A percentile compares a stretch with the other conserved stretches of the same genome.
phyloP scores from a whole-genome alignment of 2,797 vertebrate genomes.

The Lithobates pipiens region DNA sequence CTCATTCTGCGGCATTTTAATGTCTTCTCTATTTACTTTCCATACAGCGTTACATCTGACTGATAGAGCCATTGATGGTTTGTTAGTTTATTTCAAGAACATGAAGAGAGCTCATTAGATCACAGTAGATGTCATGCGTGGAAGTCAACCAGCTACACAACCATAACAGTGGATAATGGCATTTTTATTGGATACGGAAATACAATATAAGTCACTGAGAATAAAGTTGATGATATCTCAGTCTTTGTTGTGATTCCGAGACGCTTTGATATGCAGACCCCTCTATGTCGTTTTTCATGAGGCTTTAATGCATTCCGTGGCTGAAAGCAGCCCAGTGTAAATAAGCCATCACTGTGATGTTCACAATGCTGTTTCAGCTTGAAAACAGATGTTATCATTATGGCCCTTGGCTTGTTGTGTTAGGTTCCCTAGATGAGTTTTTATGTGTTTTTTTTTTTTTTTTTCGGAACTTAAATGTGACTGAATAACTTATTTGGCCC shows the following conservation, averaged over 20 bases:
- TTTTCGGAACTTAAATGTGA: not conserved
- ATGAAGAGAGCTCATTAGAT: slow-evolving; percentile 26
- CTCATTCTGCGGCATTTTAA: not conserved
- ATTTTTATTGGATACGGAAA: slow-evolving; percentile 14
- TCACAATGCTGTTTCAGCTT: slow-evolving; percentile 56
- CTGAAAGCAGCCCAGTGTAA: slow-evolving; percentile 23
- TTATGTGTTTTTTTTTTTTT: not conserved
- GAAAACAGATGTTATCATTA: slow-evolving; percentile 51
- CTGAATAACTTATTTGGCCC: not conserved
- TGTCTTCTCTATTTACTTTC: not conserved
- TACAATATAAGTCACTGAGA: slow-evolving; percentile 8
- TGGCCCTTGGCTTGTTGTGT: slow-evolving; percentile 13
- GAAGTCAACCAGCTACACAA: slow-evolving; percentile 21
- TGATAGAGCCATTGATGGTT: not conserved
- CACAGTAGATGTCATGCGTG: slow-evolving; percentile 2
- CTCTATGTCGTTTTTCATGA: slow-evolving; percentile 5
- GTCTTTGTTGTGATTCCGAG: not conserved
- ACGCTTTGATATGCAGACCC: slow-evolving; percentile 27
- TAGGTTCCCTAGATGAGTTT: not conserved
- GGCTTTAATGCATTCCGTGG: slow-evolving; percentile 24
- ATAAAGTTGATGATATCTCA: slow-evolving; percentile 20
- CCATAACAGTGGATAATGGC: slow-evolving; percentile 26
- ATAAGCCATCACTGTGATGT: slow-evolving; percentile 50
- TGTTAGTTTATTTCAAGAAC: slow-evolving; percentile 45
- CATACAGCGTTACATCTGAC: not conserved